Conservation (phyloP, 37 sponge, comb jelly and placozoan genomes). For the Sycon ciliatum region DNA sequence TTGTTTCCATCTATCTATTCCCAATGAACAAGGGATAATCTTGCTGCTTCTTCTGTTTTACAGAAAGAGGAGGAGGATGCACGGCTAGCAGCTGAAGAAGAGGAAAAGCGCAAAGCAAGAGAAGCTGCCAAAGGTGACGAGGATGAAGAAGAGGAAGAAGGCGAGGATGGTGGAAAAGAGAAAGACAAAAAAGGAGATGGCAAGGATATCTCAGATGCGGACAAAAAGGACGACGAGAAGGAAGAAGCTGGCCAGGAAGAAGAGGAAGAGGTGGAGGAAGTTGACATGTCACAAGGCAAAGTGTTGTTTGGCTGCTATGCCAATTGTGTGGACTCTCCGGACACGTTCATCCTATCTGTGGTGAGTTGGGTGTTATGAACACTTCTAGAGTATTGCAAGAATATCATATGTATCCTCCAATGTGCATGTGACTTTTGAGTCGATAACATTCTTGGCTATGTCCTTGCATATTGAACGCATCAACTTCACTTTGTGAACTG, state of each 20-base stretch:
- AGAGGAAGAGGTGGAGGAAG: conserved; percentile 41
- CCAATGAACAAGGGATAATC: too few species aligned
- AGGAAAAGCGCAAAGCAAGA: conserved; percentile 40
- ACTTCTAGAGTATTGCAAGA: too few species aligned
- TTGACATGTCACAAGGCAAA: background rate
- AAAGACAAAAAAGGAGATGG: conserved; percentile 35
- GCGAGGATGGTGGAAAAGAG: conserved; percentile 48
- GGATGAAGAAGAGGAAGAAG: conserved; percentile 63
- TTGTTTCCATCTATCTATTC: background rate
- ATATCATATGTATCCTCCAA: too few species aligned
- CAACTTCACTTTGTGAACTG: too few species aligned
- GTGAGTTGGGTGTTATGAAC: background rate
- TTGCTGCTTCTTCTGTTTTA: background rate
- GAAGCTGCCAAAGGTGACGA: conserved; percentile 44
- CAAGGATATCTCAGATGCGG: background rate
- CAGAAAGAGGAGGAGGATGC: conserved; percentile 67
- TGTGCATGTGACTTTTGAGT: too few species aligned
- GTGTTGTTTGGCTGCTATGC: too few species aligned
- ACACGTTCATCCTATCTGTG: background rate
- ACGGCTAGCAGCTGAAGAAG: conserved; percentile 36
- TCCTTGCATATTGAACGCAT: too few species aligned
- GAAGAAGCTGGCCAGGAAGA: conserved; percentile 21
- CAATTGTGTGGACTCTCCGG: conserved; percentile 21
- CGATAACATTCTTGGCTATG: too few species aligned
- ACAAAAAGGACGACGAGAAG: conserved; percentile 22